Evolutionary conservation across 1,140 invertebrate genomes (phyloP), one percentile per base, ranked within the genome.

Genomic region (Sipha flava): DNA sequence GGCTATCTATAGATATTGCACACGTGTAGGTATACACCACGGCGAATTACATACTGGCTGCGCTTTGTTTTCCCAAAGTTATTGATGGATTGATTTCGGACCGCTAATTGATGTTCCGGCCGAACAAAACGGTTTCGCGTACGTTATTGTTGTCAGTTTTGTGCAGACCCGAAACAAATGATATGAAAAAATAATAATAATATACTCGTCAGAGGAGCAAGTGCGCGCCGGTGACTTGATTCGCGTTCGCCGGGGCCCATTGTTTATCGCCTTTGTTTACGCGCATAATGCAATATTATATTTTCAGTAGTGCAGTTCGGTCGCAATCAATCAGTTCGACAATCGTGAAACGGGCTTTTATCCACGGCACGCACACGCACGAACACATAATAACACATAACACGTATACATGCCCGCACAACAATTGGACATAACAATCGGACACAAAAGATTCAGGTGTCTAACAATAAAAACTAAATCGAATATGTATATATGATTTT

Each of bases 381-480:
- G 16, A 49, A 72, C 31, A n/a, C n/a, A 72, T 47, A 7, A 72
- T 47, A 21, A 43, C 9, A 43, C 14, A 43, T 64, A 68, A 70
- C 34, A 72, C 45, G 29, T 45, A 26, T 26, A 16, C 6, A 16
- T 45, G 9, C 4, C 3, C 18, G 18, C 16, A 31, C 26, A 34
- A 31, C 68, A 49, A 72, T 49, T 45, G 45, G 18, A 73, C 40
- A n/a, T n/a, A n/a, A n/a, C n/a, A n/a, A n/a, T n/a, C n/a, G 37
- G 26, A 9, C 47, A 73, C 70, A 73, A 73, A 73, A 14, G 64
- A 68, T 68, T 68, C 64, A 73, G 70, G 70, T 49, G 43, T 31
- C 70, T 73, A 10, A 73, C 70, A 49, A 73, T 73, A 73, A 73
- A 73, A 73, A 73, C 70, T 73, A 31, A 73, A 73, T 26, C n/a